phyloP scores from a whole-genome alignment of 2,113 vertebrate genomes.

The Cyanistes caeruleus region DNA sequence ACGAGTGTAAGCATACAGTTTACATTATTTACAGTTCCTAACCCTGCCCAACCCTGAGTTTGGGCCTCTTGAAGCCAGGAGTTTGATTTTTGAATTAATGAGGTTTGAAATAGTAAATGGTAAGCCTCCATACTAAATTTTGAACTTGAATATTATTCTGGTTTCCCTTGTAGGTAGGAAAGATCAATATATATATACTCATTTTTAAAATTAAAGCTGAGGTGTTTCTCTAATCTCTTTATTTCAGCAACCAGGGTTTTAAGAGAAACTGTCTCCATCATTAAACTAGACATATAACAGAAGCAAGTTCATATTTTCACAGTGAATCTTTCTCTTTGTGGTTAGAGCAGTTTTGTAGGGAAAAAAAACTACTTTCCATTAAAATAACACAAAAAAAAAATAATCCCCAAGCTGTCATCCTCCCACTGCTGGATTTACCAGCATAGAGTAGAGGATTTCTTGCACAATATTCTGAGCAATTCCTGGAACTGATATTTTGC shows the following conservation, averaged over 20 bases:
- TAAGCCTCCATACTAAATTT: background rate
- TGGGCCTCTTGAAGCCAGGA: background rate
- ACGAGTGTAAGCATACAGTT: background rate
- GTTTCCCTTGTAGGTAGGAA: background rate
- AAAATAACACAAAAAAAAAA: background rate
- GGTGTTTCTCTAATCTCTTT: background rate
- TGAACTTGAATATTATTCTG: background rate
- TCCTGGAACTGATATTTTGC: constrained; percentile 10
- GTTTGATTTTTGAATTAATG: background rate
- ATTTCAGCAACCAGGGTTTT: background rate
- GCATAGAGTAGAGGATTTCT: background rate
- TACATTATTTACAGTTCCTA: background rate
- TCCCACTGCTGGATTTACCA: constrained; percentile 16
- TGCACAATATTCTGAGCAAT: constrained; percentile 4
- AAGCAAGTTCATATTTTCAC: background rate
- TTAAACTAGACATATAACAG: background rate
- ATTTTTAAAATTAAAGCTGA: background rate
- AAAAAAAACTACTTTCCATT: background rate
- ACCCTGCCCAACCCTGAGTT: background rate
- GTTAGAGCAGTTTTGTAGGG: background rate
- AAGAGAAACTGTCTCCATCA: background rate
- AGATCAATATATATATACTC: background rate
- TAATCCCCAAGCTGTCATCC: background rate
- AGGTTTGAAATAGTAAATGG: background rate
- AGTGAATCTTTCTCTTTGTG: background rate